Conservation (phyloP, 64 coral and sea anemone genomes). For the Astreopora myriophthalma region DNA sequence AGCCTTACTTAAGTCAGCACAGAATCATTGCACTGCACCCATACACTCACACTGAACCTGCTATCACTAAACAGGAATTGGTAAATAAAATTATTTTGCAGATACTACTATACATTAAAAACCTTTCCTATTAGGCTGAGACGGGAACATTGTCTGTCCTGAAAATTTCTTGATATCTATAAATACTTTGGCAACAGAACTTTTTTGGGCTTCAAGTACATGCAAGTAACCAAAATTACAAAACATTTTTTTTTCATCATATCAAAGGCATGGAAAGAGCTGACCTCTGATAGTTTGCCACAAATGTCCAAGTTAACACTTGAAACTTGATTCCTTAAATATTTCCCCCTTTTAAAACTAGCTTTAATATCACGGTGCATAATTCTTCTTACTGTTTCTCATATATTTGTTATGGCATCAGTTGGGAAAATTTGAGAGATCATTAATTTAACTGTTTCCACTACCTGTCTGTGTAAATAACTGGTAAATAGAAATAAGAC, state of each 20-base stretch:
- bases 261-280: background rate
- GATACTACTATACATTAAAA: background rate
- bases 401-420: background rate
- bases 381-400: background rate
- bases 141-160: background rate
- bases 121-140: background rate
- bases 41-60: background rate
- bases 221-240: background rate
- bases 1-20: background rate
- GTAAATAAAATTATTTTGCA: background rate
- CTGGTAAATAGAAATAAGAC: no score
- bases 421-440: background rate
- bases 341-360: background rate
- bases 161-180: background rate
- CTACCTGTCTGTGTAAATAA: background rate
- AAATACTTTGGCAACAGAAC: slow-evolving; percentile 50
- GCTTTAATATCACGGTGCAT: background rate
- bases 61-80: background rate
- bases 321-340: background rate
- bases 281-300: background rate
- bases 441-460: background rate
- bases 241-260: background rate
- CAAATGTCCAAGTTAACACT: background rate
- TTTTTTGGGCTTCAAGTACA: background rate
- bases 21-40: background rate